Evolutionary conservation across 2,113 vertebrate genomes (phyloP).

Genomic region (Neogale vison): DNA sequence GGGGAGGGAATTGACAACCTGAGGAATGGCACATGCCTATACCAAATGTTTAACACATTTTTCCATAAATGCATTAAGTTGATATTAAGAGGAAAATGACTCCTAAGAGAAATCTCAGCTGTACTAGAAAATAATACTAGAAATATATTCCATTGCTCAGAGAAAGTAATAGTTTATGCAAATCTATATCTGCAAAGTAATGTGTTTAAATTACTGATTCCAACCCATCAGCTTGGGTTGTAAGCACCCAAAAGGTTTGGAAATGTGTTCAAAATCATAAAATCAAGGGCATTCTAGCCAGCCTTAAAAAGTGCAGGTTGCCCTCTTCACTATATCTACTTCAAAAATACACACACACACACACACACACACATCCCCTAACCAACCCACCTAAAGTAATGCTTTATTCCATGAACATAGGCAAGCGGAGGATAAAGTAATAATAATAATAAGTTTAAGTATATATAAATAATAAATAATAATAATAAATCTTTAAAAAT

Average conservation of each 20-base stretch:
- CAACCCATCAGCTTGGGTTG: neutral
- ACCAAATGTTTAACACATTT: conserved; percentile 2
- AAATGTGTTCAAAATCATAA: neutral
- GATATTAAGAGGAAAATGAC: conserved; percentile 4
- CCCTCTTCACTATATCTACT: neutral
- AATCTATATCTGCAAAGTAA: conserved; percentile 49
- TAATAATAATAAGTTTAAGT: neutral
- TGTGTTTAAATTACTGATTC: conserved; percentile 25
- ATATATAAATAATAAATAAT: neutral
- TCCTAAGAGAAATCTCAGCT: conserved; percentile 57
- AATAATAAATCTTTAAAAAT: neutral
- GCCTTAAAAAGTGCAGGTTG: neutral
- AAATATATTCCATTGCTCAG: conserved; percentile 50
- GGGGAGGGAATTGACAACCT: neutral
- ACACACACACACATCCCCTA: neutral
- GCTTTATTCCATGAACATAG: neutral
- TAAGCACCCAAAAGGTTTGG: neutral
- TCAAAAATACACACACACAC: neutral
- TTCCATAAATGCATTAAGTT: conserved; percentile 43
- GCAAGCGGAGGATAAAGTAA: neutral
- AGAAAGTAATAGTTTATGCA: conserved; percentile 54
- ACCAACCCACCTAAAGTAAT: neutral
- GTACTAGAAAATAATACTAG: conserved; percentile 57
- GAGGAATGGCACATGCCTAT: neutral
- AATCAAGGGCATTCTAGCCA: neutral